Evolutionary conservation across 1,140 invertebrate genomes (phyloP).

Genomic region (Papilio machaon): DNA sequence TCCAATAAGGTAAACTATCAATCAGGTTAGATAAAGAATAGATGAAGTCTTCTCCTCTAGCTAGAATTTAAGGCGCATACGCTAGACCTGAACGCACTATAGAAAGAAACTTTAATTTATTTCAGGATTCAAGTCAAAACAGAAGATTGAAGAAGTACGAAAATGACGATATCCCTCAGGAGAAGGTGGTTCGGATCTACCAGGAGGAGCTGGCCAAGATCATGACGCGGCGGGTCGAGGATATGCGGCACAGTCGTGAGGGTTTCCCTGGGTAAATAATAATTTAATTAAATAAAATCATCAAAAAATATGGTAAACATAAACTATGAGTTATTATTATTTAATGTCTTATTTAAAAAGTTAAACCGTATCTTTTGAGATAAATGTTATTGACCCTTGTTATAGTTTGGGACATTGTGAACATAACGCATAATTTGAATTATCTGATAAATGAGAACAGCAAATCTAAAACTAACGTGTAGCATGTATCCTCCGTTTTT

Average conservation of each 20-base stretch:
- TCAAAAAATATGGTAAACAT: not conserved
- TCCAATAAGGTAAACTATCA: conserved; percentile 82
- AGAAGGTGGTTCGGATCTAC: conserved; percentile 98
- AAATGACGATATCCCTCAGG: conserved; percentile 97
- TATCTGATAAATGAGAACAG: conserved; percentile 83
- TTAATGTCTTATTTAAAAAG: not conserved
- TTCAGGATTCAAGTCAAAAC: conserved; percentile 85
- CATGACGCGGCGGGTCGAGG: conserved; percentile 90
- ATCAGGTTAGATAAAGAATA: conserved; percentile 23
- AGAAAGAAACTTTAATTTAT: conserved; percentile 17
- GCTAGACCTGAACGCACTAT: not conserved
- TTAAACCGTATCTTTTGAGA: no score
- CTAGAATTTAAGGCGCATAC: not conserved
- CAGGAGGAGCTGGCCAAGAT: conserved; percentile 97
- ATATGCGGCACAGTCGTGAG: conserved; percentile 86
- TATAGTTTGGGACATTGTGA: not conserved
- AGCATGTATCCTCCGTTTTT: conserved; percentile 93
- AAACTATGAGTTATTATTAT: no score
- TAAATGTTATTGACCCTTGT: no score
- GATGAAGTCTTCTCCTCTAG: not conserved
- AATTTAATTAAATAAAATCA: not conserved
- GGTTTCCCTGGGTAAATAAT: conserved; percentile 86
- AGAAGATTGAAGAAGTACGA: conserved; percentile 92
- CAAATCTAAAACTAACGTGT: conserved; percentile 84
- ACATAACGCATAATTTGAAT: conserved; percentile 16